Conservation (phyloP, 2,888 invertebrate species). For the Trachelus troglodyta region DNA sequence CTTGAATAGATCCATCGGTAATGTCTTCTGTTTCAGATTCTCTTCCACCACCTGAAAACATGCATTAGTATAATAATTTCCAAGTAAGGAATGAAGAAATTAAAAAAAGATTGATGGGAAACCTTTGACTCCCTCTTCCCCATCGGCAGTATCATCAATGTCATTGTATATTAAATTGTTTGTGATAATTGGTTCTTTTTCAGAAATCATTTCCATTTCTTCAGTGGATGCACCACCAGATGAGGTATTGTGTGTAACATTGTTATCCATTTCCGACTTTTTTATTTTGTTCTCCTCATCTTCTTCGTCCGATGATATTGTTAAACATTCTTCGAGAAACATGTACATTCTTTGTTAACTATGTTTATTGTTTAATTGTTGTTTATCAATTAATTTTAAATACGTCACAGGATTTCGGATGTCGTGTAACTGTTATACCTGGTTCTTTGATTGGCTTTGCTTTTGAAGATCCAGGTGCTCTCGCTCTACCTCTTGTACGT, state of each 20-base stretch:
- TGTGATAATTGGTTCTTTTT: conserved; percentile 64
- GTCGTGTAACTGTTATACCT: conserved; percentile 41
- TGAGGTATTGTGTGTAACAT: conserved; percentile 19
- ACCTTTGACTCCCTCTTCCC: conserved; percentile 33
- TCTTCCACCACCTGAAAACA: conserved; percentile 67
- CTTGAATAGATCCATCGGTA: conserved; percentile 63
- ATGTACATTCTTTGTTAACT: conserved; percentile 2
- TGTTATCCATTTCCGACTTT: conserved; percentile 29
- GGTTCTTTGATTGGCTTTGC: conserved; percentile 59
- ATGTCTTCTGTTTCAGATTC: conserved; percentile 66
- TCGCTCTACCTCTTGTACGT: conserved; percentile 44
- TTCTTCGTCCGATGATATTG: conserved; percentile 66
- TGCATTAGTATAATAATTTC: neutral
- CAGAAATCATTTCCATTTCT: conserved; percentile 52
- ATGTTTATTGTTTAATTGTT: neutral
- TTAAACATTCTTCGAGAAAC: conserved; percentile 57
- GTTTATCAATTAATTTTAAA: neutral
- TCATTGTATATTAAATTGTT: conserved; percentile 37
- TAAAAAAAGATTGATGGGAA: neutral
- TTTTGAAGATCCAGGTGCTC: conserved; percentile 32
- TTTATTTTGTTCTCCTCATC: conserved; percentile 29
- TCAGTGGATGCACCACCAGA: conserved; percentile 32
- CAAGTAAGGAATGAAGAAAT: neutral
- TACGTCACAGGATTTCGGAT: neutral
- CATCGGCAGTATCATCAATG: conserved; percentile 19